Percentiles rank a stretch among this genome's conserved stretches.
Evolutionary conservation across 35 echinoderm and acorn worm species (phyloP).

Genomic region (Apostichopus parvimensis): DNA sequence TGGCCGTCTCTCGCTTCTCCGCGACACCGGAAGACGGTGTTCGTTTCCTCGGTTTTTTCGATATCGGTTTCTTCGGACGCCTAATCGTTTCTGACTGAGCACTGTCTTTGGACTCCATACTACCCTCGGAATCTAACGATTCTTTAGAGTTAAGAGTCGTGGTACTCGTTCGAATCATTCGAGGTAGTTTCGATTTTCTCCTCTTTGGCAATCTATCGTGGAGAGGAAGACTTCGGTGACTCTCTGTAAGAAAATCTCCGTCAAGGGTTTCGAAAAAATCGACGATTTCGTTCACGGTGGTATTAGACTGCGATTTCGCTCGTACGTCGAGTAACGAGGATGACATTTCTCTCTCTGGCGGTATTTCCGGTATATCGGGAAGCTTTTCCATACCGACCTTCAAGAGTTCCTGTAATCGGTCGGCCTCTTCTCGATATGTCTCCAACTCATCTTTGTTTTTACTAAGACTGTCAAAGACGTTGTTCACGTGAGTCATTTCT

Average conservation of each 20-base stretch:
- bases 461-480: conserved; percentile 11
- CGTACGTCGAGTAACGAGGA: not conserved
- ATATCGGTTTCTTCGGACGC: not conserved
- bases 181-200: conserved; percentile 39
- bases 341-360: conserved; percentile 3
- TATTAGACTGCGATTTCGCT: conserved; percentile 28
- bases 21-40: too few relatives aligned
- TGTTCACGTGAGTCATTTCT: conserved; percentile 38
- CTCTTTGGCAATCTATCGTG: conserved; percentile 1
- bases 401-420: conserved; percentile 19
- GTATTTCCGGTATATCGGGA: conserved; percentile 42
- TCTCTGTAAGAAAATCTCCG: conserved; percentile 4
- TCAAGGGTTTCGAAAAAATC: conserved; percentile 50
- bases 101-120: conserved; percentile 33
- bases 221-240: conserved; percentile 25
- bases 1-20: not conserved
- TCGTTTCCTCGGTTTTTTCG: not conserved
- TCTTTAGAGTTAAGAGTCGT: not conserved
- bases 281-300: conserved; percentile 24
- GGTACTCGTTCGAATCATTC: not conserved
- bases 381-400: conserved; percentile 41
- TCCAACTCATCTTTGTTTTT: conserved; percentile 41
- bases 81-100: not conserved
- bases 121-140: conserved; percentile 39
- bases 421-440: conserved; percentile 17